Percentiles rank a stretch among this genome's conserved stretches.
Evolutionary conservation across 2,113 vertebrate species (phyloP).

Genomic region (Calonectris borealis): DNA sequence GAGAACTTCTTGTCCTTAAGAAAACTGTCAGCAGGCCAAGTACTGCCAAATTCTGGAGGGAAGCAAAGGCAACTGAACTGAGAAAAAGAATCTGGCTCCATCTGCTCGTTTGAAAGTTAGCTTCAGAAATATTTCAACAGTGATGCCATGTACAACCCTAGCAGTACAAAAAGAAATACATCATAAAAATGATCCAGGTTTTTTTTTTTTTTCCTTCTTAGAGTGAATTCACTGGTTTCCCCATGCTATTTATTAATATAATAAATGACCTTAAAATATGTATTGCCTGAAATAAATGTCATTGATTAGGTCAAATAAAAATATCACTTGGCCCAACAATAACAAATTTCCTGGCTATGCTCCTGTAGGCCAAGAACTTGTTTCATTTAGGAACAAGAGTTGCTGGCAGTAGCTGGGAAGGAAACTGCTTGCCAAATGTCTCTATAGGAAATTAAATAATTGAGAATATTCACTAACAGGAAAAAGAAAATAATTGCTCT

Average conservation of each 20-base stretch:
- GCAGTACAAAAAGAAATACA: background rate
- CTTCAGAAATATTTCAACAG: background rate
- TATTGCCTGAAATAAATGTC: slow-evolving; percentile 5
- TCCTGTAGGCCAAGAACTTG: background rate
- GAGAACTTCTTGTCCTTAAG: background rate
- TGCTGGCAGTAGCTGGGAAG: slow-evolving; percentile 38
- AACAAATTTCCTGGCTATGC: slow-evolving; percentile 9
- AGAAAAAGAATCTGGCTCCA: background rate
- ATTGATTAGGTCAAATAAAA: slow-evolving; percentile 28
- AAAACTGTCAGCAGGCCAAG: background rate
- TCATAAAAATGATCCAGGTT: background rate
- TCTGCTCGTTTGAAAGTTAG: background rate
- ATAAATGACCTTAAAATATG: background rate
- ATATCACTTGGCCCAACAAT: background rate
- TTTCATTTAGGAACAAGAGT: slow-evolving; percentile 31
- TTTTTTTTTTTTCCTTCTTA: background rate
- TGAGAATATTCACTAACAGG: slow-evolving; percentile 21
- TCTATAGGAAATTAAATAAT: slow-evolving; percentile 44
- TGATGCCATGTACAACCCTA: background rate
- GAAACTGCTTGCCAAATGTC: slow-evolving; percentile 33
- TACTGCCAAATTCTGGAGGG: background rate
- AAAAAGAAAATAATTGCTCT: background rate
- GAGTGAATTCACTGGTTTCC: background rate
- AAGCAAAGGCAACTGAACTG: background rate
- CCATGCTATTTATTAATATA: background rate